A percentile compares a stretch with the other conserved stretches of the same genome.
phyloP scores from a whole-genome alignment of 2,113 vertebrate species.

The Pluvianellus socialis region DNA sequence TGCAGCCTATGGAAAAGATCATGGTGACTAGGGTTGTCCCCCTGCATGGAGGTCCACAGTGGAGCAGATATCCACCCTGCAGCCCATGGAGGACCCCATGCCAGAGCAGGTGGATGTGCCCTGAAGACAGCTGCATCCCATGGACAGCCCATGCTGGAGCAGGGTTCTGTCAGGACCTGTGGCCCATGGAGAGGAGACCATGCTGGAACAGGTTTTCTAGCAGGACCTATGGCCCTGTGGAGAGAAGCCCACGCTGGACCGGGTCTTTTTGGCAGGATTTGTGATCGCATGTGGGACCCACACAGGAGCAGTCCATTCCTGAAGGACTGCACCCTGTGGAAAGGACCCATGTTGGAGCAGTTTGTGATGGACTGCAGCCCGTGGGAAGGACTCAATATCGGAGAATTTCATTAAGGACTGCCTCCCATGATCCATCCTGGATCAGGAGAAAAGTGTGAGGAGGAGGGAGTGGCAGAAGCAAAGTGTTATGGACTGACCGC shows the following conservation, averaged over 20 bases:
- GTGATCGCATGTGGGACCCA: not conserved
- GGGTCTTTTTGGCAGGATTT: not conserved
- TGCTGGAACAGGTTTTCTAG: not conserved
- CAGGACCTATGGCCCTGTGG: not conserved
- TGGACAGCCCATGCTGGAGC: not conserved
- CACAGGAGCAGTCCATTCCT: not conserved
- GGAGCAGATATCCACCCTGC: not conserved
- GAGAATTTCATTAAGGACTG: not conserved
- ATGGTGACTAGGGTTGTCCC: not conserved
- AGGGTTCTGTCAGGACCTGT: not conserved
- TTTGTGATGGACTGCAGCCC: not conserved
- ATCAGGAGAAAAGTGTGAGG: not conserved
- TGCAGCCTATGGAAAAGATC: not conserved
- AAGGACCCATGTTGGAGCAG: not conserved
- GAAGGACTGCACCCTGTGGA: not conserved
- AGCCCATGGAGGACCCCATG: not conserved
- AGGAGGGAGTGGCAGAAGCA: not conserved
- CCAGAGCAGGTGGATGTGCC: not conserved
- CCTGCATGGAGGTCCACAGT: not conserved
- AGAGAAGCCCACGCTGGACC: not conserved
- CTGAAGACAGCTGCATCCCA: not conserved
- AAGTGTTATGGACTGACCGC: not conserved
- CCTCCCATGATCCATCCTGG: fast-evolving
- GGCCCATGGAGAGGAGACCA: not conserved
- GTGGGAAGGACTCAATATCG: too few relatives aligned